Evolutionary conservation across 2,113 vertebrate genomes (phyloP).

Genomic region (Abramis brama): DNA sequence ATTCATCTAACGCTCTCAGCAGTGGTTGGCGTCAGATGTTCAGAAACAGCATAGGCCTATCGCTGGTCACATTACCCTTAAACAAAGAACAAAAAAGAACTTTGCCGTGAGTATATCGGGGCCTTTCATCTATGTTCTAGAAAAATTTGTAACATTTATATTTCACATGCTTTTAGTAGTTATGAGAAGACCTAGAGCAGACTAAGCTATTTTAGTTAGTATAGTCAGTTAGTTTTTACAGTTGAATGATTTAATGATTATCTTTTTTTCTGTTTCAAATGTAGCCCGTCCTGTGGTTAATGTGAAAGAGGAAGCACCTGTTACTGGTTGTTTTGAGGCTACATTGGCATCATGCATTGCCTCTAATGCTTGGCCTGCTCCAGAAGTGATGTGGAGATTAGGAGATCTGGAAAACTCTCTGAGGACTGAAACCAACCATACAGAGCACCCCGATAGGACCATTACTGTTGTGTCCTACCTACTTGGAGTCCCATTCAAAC

Average conservation of each 20-base stretch:
- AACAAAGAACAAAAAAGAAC: too few species aligned
- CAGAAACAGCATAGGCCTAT: too few species aligned
- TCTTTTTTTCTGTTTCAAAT: background rate
- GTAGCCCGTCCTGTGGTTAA: constrained; percentile 57
- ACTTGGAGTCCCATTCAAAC: constrained; percentile 51
- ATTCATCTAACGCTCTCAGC: too few species aligned
- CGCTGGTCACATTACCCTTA: too few species aligned
- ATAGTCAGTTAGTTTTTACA: background rate
- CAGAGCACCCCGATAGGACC: constrained; percentile 46
- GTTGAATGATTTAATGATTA: background rate
- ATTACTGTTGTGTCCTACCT: constrained; percentile 57
- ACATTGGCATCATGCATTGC: constrained; percentile 61
- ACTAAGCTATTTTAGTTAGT: background rate
- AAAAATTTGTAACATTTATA: background rate
- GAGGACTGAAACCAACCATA: background rate
- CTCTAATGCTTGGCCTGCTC: constrained; percentile 56
- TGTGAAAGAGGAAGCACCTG: background rate
- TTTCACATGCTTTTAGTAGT: background rate
- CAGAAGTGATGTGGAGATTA: constrained; percentile 56
- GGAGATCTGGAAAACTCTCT: constrained; percentile 22
- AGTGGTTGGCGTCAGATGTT: too few species aligned
- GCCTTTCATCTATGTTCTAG: background rate
- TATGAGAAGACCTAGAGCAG: background rate
- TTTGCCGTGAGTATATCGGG: too few species aligned
- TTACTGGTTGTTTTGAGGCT: constrained; percentile 37